Percentiles rank a stretch among this genome's conserved stretches.
These are phyloP conservation scores for Dreissena rostriformis DNA, from an alignment of 1,140 invertebrate genomes.

Conservation along the genomic window DNA sequence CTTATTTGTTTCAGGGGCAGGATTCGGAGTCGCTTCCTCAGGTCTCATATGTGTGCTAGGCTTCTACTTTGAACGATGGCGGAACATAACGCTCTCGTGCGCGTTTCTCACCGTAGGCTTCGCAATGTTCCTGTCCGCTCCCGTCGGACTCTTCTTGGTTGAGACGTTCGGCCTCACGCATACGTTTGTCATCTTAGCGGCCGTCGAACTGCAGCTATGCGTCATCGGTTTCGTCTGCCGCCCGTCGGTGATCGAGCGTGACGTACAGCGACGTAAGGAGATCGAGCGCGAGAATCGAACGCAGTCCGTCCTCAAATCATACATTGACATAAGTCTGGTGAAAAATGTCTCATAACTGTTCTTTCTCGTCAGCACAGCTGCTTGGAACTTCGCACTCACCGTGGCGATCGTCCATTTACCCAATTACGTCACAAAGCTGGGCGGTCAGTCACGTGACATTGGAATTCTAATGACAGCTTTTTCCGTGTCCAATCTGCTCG, in stretches of 20 bases:
- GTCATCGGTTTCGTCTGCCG: slow-evolving; percentile 35
- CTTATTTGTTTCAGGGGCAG: slow-evolving; percentile 32
- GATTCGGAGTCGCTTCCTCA: slow-evolving; percentile 9
- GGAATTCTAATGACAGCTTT: slow-evolving; percentile 27
- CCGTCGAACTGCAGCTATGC: slow-evolving; percentile 29
- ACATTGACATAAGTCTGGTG: slow-evolving; percentile 10
- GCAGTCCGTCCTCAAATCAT: slow-evolving; percentile 1
- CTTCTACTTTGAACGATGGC: slow-evolving; percentile 43
- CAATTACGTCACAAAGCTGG: slow-evolving; percentile 20
- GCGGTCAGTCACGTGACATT: slow-evolving; percentile 6
- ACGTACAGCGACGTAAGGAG: neutral
- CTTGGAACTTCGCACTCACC: slow-evolving; percentile 34
- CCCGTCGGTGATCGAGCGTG: slow-evolving; percentile 38
- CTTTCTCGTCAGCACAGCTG: slow-evolving; percentile 21
- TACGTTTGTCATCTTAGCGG: slow-evolving; percentile 23
- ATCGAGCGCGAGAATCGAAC: neutral
- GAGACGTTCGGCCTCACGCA: slow-evolving; percentile 9
- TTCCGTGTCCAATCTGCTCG: slow-evolving; percentile 8
- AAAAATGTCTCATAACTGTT: slow-evolving; percentile 8
- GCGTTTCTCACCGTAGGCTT: slow-evolving; percentile 23
- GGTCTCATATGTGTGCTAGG: slow-evolving; percentile 36
- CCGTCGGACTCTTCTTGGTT: slow-evolving; percentile 23
- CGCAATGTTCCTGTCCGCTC: slow-evolving; percentile 45
- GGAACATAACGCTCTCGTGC: slow-evolving; percentile 7
- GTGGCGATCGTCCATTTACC: slow-evolving; percentile 30